These are phyloP conservation scores for Acanthosoma haemorrhoidale DNA, from an alignment of 2,888 invertebrate genomes.

Conservation along the genomic window DNA sequence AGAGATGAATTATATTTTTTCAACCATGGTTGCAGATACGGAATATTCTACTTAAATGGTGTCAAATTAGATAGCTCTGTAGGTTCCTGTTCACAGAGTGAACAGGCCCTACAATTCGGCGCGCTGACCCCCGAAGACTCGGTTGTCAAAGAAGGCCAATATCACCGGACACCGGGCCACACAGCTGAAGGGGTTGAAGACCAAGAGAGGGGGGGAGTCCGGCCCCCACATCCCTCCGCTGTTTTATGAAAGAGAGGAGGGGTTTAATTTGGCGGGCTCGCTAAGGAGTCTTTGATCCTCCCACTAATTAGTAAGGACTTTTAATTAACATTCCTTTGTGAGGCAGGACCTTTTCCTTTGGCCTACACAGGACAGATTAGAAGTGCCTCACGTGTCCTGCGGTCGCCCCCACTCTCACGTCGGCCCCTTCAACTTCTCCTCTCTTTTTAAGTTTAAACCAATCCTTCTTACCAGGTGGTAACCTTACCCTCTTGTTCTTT, in stretches of 20 bases:
- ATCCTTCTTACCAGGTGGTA: no score
- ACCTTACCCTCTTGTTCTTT: no score
- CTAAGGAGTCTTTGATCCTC: conserved; percentile 22
- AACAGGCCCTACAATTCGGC: no score
- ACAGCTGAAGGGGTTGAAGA: no score
- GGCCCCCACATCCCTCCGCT: background rate
- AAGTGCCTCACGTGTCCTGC: conserved; percentile 4
- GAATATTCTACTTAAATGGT: no score
- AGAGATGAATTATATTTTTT: no score
- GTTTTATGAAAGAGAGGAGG: background rate
- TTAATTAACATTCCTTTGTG: conserved; percentile 36
- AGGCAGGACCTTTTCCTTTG: background rate
- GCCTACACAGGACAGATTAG: background rate
- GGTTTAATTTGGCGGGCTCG: conserved; percentile 1
- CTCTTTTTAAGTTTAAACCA: no score
- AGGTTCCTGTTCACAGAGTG: no score
- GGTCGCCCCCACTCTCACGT: background rate
- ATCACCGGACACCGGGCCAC: conserved; percentile 7
- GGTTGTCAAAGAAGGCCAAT: conserved; percentile 6
- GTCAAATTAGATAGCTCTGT: no score
- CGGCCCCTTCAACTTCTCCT: background rate
- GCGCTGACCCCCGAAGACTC: conserved; percentile 8
- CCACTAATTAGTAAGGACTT: conserved; percentile 32
- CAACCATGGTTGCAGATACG: no score
- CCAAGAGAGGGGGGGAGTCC: no score